These are phyloP conservation scores for Cyphomyrus discorhynchus DNA, from an alignment of 2,113 vertebrate genomes.

Conservation along the genomic window DNA sequence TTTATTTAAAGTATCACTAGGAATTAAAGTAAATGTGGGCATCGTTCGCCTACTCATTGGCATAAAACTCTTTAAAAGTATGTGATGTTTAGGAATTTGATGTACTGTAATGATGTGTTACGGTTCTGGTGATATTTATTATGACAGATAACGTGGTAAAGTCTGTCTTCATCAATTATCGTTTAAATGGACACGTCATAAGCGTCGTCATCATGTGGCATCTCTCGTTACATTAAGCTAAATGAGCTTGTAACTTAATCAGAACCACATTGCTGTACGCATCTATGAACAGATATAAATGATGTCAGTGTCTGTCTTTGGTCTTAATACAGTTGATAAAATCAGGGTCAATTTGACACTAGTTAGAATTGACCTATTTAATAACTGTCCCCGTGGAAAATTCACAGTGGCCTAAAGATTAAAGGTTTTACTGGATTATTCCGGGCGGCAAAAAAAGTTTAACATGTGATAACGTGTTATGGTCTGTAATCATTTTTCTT, in stretches of 20 bases:
- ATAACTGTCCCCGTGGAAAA: background rate
- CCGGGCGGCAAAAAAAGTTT: background rate
- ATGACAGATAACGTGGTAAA: background rate
- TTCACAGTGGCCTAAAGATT: background rate
- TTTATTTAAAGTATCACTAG: background rate
- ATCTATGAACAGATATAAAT: background rate
- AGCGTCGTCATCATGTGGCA: background rate
- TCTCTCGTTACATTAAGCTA: background rate
- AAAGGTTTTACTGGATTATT: background rate
- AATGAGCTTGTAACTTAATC: background rate
- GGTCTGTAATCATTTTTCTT: background rate
- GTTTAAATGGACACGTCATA: background rate
- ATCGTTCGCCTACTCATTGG: background rate
- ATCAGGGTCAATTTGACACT: background rate
- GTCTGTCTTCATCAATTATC: background rate
- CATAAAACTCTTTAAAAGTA: background rate
- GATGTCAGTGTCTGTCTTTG: background rate
- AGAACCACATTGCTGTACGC: background rate
- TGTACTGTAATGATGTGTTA: background rate
- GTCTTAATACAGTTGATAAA: background rate
- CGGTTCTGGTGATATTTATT: background rate
- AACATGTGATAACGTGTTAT: background rate
- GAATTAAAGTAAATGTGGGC: background rate
- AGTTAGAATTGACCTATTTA: slow-evolving; percentile 1
- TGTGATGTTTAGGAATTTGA: background rate